Percentiles rank a stretch among this genome's conserved stretches.
Conservation (phyloP, 2,797 vertebrate species). For the Gymnothorax reevesii region DNA sequence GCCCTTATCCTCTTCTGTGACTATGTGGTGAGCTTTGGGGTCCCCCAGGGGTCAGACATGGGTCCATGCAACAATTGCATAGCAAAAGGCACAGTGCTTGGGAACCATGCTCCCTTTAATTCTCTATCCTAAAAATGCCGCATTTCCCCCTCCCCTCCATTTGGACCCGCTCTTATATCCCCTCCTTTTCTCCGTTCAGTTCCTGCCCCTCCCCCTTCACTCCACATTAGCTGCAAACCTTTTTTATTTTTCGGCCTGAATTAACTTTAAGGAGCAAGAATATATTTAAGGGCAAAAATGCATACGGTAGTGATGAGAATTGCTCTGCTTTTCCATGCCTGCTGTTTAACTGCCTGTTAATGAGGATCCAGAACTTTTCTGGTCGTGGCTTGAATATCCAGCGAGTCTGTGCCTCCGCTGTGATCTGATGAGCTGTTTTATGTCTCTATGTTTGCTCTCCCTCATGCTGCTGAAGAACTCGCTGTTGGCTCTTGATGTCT, state of each 20-base stretch:
- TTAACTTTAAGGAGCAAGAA: no score
- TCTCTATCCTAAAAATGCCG: not conserved
- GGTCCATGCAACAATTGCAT: not conserved
- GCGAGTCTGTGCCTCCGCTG: not conserved
- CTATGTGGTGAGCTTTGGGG: conserved; percentile 87
- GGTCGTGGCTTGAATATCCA: not conserved
- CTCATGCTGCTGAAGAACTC: not conserved
- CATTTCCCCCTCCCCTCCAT: not conserved
- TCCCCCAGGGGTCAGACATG: not conserved
- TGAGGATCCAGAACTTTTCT: not conserved
- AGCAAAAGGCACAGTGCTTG: not conserved
- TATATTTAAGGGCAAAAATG: not conserved
- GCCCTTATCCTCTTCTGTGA: conserved; percentile 97
- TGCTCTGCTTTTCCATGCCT: not conserved
- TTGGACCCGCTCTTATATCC: not conserved
- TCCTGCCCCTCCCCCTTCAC: no score
- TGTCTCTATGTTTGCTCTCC: not conserved
- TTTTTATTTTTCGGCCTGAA: no score
- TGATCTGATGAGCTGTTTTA: not conserved
- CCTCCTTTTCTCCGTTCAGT: not conserved
- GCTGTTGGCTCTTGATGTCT: not conserved
- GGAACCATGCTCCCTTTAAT: not conserved
- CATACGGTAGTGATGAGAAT: not conserved
- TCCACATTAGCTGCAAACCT: no score
- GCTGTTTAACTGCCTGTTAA: not conserved